Evolutionary conservation across 2,888 invertebrate genomes (phyloP).

Genomic region (Mesochorus sp.): DNA sequence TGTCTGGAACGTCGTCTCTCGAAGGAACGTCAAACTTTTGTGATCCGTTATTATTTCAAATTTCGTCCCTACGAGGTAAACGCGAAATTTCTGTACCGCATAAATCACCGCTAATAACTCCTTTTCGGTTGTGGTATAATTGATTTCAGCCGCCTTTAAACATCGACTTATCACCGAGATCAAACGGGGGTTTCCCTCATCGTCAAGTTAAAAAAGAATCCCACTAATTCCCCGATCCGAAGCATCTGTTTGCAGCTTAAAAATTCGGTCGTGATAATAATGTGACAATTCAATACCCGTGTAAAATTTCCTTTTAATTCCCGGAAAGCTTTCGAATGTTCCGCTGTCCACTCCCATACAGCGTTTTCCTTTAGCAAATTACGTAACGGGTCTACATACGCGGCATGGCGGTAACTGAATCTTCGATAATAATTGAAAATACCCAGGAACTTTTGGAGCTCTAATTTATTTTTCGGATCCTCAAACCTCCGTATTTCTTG

Average conservation of each 20-base stretch:
- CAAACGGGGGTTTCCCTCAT: not conserved
- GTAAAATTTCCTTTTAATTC: slow-evolving; percentile 51
- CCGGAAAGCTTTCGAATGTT: slow-evolving; percentile 42
- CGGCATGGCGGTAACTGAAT: slow-evolving; percentile 30
- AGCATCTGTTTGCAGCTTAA: slow-evolving; percentile 55
- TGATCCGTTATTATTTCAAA: slow-evolving; percentile 70
- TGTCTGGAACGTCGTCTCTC: slow-evolving; percentile 59
- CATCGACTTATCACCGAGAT: slow-evolving; percentile 3
- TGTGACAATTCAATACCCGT: slow-evolving; percentile 40
- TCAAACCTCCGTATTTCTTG: slow-evolving; percentile 66
- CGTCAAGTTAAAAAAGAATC: slow-evolving; percentile 43
- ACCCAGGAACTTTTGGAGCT: slow-evolving; percentile 63
- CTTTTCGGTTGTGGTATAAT: slow-evolving; percentile 46
- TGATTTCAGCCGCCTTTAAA: slow-evolving; percentile 25
- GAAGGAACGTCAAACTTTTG: slow-evolving; percentile 67
- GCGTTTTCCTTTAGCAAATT: slow-evolving; percentile 34
- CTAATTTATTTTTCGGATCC: slow-evolving; percentile 63
- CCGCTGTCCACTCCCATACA: slow-evolving; percentile 47
- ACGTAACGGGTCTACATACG: slow-evolving; percentile 49
- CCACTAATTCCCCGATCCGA: slow-evolving; percentile 58
- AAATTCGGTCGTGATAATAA: slow-evolving; percentile 14
- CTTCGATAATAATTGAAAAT: slow-evolving; percentile 47
- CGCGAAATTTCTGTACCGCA: slow-evolving; percentile 41
- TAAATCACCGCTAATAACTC: slow-evolving; percentile 41
- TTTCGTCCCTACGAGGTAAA: slow-evolving; percentile 63